These are phyloP conservation scores for Ivindomyrus marchei DNA, from an alignment of 2,113 vertebrate genomes.

Conservation along the genomic window DNA sequence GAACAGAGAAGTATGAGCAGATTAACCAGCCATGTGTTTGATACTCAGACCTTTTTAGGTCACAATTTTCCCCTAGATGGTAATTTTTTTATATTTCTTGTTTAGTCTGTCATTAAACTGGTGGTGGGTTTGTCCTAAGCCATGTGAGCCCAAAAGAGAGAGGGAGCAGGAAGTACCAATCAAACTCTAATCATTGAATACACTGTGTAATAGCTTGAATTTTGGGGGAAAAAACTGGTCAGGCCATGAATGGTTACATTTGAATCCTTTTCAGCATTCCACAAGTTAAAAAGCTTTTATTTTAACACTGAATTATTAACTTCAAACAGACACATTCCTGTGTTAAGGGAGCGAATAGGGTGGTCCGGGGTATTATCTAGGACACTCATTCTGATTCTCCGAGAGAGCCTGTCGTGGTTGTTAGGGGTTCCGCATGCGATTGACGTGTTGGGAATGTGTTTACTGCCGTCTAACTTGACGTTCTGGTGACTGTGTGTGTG, in stretches of 20 bases:
- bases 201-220: not conserved
- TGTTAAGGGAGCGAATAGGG: not conserved
- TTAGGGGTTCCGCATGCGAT: not conserved
- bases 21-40: not conserved
- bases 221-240: not conserved
- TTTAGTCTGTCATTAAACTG: not conserved
- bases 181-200: not conserved
- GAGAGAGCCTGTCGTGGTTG: not conserved
- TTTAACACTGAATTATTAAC: not conserved
- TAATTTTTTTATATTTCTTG: not conserved
- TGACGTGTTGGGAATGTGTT: not conserved
- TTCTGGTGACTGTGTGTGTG: not conserved
- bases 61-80: not conserved
- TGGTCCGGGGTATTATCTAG: not conserved
- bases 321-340: not conserved
- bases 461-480: not conserved
- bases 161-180: not conserved
- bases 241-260: not conserved
- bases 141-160: not conserved
- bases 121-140: not conserved
- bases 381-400: not conserved
- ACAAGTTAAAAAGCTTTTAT: not conserved
- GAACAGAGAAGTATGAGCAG: not conserved
- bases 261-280: not conserved
- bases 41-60: not conserved